Evolutionary conservation across 1,140 invertebrate species (phyloP).

Genomic region (Drosophila sechellia): DNA sequence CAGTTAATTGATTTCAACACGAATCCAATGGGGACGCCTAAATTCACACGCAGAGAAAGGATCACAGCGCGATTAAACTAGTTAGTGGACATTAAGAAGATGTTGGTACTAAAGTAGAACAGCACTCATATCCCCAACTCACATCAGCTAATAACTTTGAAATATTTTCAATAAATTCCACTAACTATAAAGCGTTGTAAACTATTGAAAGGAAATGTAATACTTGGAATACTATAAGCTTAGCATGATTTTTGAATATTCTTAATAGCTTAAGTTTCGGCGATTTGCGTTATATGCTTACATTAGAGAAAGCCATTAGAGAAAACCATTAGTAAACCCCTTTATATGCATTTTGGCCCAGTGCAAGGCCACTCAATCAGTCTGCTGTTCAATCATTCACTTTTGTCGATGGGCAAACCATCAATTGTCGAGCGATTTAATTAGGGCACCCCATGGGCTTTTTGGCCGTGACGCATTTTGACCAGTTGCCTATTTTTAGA

Average conservation of each 20-base stretch:
- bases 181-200: too few relatives aligned
- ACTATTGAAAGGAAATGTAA: too few relatives aligned
- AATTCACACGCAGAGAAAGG: slow-evolving; percentile 10
- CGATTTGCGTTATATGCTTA: too few relatives aligned
- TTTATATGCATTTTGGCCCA: not conserved
- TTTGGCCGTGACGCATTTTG: slow-evolving; percentile 37
- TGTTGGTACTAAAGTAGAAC: not conserved
- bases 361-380: slow-evolving; percentile 28
- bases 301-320: too few relatives aligned
- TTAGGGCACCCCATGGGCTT: slow-evolving; percentile 28
- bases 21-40: slow-evolving; percentile 11
- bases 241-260: too few relatives aligned
- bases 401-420: slow-evolving; percentile 31
- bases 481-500: slow-evolving; percentile 43
- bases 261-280: too few relatives aligned
- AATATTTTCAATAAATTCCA: too few relatives aligned
- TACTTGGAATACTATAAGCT: too few relatives aligned
- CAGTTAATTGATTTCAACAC: slow-evolving; percentile 48
- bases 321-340: too few relatives aligned
- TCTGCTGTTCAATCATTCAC: slow-evolving; percentile 20
- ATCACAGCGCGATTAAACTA: not conserved
- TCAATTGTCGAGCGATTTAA: slow-evolving; percentile 48
- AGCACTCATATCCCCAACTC: too few relatives aligned
- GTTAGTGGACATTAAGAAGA: not conserved
- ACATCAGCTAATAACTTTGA: too few relatives aligned